Evolutionary conservation across 2,797 vertebrate genomes (phyloP).

Genomic region (Perodicticus potto): DNA sequence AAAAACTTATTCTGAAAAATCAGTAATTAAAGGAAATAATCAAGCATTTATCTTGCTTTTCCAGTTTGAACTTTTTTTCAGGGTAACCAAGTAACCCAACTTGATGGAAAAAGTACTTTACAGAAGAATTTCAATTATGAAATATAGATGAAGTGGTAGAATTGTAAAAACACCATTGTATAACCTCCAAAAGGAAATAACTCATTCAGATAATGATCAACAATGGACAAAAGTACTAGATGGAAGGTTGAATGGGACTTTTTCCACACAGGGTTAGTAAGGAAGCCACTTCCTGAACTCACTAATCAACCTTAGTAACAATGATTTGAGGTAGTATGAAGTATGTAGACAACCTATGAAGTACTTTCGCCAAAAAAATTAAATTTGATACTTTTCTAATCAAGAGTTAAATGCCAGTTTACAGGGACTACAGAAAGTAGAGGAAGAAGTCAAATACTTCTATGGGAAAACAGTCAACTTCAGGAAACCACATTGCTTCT

Average conservation of each 20-base stretch:
- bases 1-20: neutral
- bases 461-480: slow-evolving; percentile 3
- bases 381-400: neutral
- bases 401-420: neutral
- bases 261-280: neutral
- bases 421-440: neutral
- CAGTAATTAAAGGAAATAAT: neutral
- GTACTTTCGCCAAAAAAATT: neutral
- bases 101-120: neutral
- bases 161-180: neutral
- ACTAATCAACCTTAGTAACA: neutral
- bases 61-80: neutral
- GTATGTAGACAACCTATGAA: neutral
- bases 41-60: neutral
- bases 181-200: neutral
- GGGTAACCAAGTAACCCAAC: too few relatives aligned
- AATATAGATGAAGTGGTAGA: neutral
- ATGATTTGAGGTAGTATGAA: neutral
- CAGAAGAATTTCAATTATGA: slow-evolving; percentile 5
- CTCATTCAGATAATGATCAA: neutral
- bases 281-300: neutral
- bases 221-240: neutral
- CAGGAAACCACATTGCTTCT: slow-evolving; percentile 7
- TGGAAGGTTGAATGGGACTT: neutral
- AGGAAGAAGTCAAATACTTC: neutral